Evolutionary conservation across 2,113 vertebrate species (phyloP), one percentile per base, ranked within the genome.

Genomic region (Tachuris rubrigastra): DNA sequence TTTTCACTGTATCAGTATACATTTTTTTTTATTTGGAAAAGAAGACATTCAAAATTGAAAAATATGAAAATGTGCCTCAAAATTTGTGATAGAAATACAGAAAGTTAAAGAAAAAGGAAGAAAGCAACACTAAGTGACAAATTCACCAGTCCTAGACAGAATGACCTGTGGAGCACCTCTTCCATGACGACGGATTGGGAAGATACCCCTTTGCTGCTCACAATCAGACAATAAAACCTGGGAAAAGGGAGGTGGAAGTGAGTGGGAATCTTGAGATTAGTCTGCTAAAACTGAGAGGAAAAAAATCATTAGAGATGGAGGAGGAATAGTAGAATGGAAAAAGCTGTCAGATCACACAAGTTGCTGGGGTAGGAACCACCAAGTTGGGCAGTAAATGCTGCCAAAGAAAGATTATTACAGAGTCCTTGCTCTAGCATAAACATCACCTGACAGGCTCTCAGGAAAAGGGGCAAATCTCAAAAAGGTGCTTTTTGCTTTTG

Each of bases 81-180:
- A 2, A 20, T 56, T 56, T 12, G 0, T 8, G 15, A 25, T 35
- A 66, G 46, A 74, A 66, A 63, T 42, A 50, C 0, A 2, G 14
- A 17, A 66, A 66, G 8, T 76, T 68, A 71, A 83, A 89, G 10
- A 12, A 60, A 19, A 62, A 52, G 41, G 14, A 46, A 80, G 31
- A 80, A 87, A 77, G 23, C 10, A 72, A 35, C 3, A 10, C 25
- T 56, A 60, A 35, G 37, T 2, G 2, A 31, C 20, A 65, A 80
- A 83, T 58, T 75, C 35, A 47, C 30, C 58, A 23, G 23, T 41
- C 14, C 35, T 42, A 22, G 17, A 33, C 25, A 84, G 41, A 53
- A 44, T 20, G 22, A 56, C 10, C 37, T 41, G n/a, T 16, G 69
- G 31, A 85, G 12, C 19, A 44, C 1, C n/a, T 33, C 12, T 37